These are phyloP conservation scores for Camelus dromedarius DNA, from an alignment of 2,113 vertebrate genomes.

Conservation along the genomic window DNA sequence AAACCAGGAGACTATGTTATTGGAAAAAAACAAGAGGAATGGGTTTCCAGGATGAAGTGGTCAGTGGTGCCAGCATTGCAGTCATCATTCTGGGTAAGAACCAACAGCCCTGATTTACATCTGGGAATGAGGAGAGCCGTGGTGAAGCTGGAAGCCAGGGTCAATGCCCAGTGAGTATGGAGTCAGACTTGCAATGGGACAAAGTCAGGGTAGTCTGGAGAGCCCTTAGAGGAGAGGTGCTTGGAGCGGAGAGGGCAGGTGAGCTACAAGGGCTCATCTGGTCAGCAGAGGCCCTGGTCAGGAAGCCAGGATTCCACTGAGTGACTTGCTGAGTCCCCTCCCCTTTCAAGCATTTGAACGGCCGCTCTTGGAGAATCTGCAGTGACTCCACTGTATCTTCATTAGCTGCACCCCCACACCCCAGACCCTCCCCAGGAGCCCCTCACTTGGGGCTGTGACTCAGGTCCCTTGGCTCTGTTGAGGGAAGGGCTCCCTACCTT, in stretches of 20 bases:
- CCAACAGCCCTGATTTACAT: background rate
- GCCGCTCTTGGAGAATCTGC: background rate
- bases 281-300: background rate
- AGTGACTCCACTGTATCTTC: background rate
- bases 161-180: background rate
- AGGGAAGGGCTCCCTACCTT: background rate
- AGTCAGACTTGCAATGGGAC: background rate
- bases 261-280: background rate
- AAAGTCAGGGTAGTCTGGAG: background rate
- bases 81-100: background rate
- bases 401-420: background rate
- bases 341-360: background rate
- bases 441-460: background rate
- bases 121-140: background rate
- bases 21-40: background rate
- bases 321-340: background rate
- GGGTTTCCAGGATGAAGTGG: background rate
- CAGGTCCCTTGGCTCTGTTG: background rate
- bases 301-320: background rate
- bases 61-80: fast-evolving
- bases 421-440: background rate
- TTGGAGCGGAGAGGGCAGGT: too few relatives aligned
- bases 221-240: background rate
- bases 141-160: background rate
- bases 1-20: background rate